Percentiles rank a stretch among this genome's conserved stretches.
Conservation (phyloP, 2,113 vertebrate species). For the Propithecus coquereli region DNA sequence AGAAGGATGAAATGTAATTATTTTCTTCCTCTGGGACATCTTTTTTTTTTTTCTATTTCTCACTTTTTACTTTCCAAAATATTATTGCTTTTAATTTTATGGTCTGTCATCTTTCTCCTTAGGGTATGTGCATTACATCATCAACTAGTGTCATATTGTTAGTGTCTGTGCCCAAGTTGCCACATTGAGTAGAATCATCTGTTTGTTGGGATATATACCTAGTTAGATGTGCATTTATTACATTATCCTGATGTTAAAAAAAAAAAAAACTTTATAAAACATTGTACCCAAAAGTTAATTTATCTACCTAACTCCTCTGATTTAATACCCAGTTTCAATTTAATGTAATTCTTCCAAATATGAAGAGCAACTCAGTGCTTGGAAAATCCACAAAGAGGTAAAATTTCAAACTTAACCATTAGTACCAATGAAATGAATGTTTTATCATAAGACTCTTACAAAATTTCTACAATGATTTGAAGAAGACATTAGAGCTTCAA, state of each 20-base stretch:
- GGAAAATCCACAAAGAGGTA: not conserved
- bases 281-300: not conserved
- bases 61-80: not conserved
- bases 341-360: not conserved
- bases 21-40: not conserved
- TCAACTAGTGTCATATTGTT: not conserved
- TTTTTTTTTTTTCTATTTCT: not conserved
- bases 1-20: not conserved
- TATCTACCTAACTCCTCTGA: not conserved
- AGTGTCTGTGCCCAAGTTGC: not conserved
- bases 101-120: not conserved
- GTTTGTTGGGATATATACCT: not conserved
- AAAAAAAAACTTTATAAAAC: not conserved
- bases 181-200: not conserved
- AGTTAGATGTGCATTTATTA: not conserved
- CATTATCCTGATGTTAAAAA: not conserved
- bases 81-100: not conserved
- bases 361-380: not conserved
- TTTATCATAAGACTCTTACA: not conserved
- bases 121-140: not conserved
- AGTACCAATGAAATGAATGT: not conserved
- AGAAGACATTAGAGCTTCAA: not conserved
- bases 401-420: not conserved
- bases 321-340: not conserved
- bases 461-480: not conserved